Evolutionary conservation across 2,888 invertebrate genomes (phyloP).

Genomic region (Torymus texanus): DNA sequence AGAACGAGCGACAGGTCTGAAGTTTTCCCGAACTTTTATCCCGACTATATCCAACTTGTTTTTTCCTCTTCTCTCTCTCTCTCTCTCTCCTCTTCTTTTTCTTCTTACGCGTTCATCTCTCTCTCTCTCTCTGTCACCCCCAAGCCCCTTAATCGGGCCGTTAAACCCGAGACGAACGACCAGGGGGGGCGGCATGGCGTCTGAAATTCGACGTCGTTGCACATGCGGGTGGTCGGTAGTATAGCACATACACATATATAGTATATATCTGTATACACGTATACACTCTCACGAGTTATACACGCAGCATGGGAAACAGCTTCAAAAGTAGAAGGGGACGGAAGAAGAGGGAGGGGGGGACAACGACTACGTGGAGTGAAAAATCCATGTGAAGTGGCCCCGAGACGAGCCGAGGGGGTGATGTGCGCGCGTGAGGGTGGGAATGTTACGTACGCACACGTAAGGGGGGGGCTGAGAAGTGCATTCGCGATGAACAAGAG

Average conservation of each 20-base stretch:
- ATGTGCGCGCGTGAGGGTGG: neutral
- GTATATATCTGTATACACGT: conserved; percentile 10
- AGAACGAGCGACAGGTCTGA: too few relatives aligned
- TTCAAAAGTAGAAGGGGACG: neutral
- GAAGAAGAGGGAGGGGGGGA: neutral
- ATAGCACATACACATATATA: conserved; percentile 10
- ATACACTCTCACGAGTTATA: conserved; percentile 15
- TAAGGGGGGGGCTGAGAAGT: neutral
- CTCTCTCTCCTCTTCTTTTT: too few relatives aligned
- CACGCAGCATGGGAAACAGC: conserved; percentile 31
- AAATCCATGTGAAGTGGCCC: conserved; percentile 37
- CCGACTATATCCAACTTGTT: too few relatives aligned
- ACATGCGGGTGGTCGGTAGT: conserved; percentile 29
- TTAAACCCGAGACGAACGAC: conserved; percentile 20
- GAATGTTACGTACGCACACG: neutral
- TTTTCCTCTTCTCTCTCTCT: too few relatives aligned
- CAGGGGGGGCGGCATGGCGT: too few relatives aligned
- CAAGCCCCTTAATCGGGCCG: conserved; percentile 12
- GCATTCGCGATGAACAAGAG: too few relatives aligned
- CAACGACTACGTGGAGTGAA: conserved; percentile 23
- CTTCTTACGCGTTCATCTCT: neutral
- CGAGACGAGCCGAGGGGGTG: neutral
- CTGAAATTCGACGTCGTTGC: conserved; percentile 37
- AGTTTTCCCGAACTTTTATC: too few relatives aligned
- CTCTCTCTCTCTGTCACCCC: neutral